Conservation (phyloP, 2,113 vertebrate genomes). For the Campylorhamphus procurvoides region DNA sequence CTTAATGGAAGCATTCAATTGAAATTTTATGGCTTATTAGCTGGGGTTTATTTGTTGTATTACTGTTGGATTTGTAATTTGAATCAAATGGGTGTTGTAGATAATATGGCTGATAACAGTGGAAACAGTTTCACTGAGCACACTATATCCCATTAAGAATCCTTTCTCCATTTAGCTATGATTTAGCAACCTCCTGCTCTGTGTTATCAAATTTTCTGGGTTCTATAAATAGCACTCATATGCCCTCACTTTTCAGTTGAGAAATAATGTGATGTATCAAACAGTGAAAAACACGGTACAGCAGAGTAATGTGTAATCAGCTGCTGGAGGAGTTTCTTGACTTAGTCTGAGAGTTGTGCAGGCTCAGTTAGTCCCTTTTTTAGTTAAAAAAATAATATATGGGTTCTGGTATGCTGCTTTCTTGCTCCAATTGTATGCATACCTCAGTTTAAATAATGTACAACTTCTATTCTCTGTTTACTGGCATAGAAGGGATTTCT, state of each 20-base stretch:
- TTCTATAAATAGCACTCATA: slow-evolving; percentile 48
- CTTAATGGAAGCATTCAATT: not conserved
- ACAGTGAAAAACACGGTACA: slow-evolving; percentile 22
- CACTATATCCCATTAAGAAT: not conserved
- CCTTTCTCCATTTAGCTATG: not conserved
- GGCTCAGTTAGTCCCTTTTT: not conserved
- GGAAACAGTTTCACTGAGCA: not conserved
- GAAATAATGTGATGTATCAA: slow-evolving; percentile 44
- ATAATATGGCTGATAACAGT: not conserved
- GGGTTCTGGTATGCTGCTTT: not conserved
- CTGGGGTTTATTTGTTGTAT: not conserved
- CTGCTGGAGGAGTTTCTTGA: slow-evolving; percentile 15
- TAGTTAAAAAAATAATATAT: not conserved
- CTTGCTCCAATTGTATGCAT: not conserved
- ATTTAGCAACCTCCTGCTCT: slow-evolving; percentile 12
- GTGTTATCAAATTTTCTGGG: slow-evolving; percentile 38
- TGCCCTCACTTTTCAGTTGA: slow-evolving; percentile 27
- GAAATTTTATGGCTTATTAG: not conserved
- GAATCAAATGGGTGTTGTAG: not conserved
- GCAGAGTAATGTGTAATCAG: not conserved
- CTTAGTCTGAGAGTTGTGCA: not conserved
- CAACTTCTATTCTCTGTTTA: not conserved
- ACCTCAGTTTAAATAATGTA: not conserved
- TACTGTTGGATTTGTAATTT: not conserved
- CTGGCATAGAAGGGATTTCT: not conserved